phyloP scores from a whole-genome alignment of 2,888 invertebrate species.

The Thera britannica region DNA sequence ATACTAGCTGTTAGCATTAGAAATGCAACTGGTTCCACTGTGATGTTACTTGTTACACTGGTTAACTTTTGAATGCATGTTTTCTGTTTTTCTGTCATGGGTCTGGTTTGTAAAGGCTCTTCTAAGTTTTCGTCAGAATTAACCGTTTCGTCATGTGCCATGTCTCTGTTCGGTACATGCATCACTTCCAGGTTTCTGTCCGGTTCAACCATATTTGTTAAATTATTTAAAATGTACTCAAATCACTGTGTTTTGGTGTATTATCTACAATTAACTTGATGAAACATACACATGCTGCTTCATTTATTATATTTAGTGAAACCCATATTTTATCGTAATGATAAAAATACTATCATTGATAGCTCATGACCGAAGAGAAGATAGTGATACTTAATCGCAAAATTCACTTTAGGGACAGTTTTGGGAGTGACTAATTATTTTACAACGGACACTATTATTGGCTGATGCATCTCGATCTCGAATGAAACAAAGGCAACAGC shows the following conservation, averaged over 20 bases:
- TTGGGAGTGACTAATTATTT: not conserved
- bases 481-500: not conserved
- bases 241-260: constrained; percentile 6
- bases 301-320: constrained; percentile 30
- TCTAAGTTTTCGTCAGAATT: constrained; percentile 22
- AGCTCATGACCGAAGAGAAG: constrained; percentile 12
- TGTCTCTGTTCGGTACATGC: not conserved
- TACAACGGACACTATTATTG: not conserved
- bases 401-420: not conserved
- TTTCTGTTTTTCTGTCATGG: constrained; percentile 18
- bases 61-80: constrained; percentile 33
- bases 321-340: constrained; percentile 31
- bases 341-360: constrained; percentile 35
- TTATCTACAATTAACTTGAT: constrained; percentile 6
- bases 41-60: constrained; percentile 39
- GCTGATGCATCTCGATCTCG: not conserved
- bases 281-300: not conserved
- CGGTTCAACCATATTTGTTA: not conserved
- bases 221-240: not conserved
- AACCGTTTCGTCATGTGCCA: constrained; percentile 13
- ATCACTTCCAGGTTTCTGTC: not conserved
- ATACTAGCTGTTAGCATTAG: constrained; percentile 50
- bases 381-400: not conserved
- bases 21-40: constrained; percentile 52
- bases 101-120: constrained; percentile 27